phyloP scores from a whole-genome alignment of 2,797 vertebrate genomes.

The Gymnoscopelus braueri region DNA sequence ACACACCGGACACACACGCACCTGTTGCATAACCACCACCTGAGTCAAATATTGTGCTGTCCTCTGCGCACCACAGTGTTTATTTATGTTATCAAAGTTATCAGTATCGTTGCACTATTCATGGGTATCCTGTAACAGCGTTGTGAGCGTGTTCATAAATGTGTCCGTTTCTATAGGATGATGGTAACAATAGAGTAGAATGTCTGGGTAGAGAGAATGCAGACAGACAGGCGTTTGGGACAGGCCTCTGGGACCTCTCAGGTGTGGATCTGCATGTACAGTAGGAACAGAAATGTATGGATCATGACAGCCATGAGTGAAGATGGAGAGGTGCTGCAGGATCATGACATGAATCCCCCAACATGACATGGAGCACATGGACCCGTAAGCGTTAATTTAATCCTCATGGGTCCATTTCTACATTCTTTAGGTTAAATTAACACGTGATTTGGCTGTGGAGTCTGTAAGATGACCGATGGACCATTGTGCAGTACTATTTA shows the following conservation, averaged over 20 bases:
- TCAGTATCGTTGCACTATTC: not conserved
- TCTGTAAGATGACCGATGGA: constrained; percentile 13
- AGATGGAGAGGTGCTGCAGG: constrained; percentile 18
- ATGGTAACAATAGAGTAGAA: constrained; percentile 10
- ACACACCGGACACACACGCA: no score
- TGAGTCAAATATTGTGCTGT: not conserved
- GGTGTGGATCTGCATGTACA: not conserved
- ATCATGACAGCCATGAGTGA: constrained; percentile 23
- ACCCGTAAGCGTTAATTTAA: no score
- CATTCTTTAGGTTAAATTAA: no score
- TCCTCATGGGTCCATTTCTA: no score
- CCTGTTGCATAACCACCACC: no score
- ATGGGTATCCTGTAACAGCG: constrained; percentile 30
- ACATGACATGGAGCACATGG: no score
- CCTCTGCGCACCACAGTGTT: not conserved
- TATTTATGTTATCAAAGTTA: not conserved
- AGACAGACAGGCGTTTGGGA: not conserved
- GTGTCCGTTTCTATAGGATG: not conserved
- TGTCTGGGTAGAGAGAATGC: constrained; percentile 6
- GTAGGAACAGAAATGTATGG: no score
- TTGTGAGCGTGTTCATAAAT: not conserved
- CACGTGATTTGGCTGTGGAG: no score
- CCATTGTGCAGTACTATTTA: no score
- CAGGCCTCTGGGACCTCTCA: constrained; percentile 23
- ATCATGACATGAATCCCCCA: constrained; percentile 19